phyloP scores from a whole-genome alignment of 2,113 vertebrate species.

The Mionectes macconnelli region DNA sequence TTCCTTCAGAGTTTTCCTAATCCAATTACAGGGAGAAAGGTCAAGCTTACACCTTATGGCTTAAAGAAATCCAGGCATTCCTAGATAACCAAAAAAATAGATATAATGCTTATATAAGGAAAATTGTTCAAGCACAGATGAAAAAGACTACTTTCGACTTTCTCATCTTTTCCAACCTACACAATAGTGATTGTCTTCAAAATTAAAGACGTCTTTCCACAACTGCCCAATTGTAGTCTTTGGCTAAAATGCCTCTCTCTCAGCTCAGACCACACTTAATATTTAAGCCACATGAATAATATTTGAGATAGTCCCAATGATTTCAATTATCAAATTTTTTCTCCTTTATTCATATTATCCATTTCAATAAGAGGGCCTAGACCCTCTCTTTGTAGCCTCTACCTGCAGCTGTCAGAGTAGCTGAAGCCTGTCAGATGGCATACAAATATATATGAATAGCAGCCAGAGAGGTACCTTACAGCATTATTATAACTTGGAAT shows the following conservation, averaged over 20 bases:
- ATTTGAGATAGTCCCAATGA: not conserved
- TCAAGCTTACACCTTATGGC: not conserved
- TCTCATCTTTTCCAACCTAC: not conserved
- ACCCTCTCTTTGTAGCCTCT: not conserved
- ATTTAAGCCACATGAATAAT: not conserved
- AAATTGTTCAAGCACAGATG: not conserved
- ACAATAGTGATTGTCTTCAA: not conserved
- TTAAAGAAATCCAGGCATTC: not conserved
- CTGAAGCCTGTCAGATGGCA: not conserved
- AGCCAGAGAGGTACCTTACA: not conserved
- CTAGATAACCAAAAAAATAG: not conserved
- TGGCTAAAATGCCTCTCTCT: not conserved
- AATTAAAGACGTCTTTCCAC: not conserved
- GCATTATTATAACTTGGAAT: not conserved
- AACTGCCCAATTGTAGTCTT: not conserved
- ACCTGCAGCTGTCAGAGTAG: not conserved
- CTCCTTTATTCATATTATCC: not conserved
- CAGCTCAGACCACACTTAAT: not conserved
- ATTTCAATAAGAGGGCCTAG: not conserved
- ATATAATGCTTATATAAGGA: not conserved
- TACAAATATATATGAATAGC: not conserved
- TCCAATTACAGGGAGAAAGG: not conserved
- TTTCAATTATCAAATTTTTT: not conserved
- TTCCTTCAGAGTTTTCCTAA: not conserved
- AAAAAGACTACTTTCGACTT: not conserved